These are phyloP conservation scores for Drosophila macrospina DNA, from an alignment of 2,888 invertebrate genomes.

Conservation along the genomic window DNA sequence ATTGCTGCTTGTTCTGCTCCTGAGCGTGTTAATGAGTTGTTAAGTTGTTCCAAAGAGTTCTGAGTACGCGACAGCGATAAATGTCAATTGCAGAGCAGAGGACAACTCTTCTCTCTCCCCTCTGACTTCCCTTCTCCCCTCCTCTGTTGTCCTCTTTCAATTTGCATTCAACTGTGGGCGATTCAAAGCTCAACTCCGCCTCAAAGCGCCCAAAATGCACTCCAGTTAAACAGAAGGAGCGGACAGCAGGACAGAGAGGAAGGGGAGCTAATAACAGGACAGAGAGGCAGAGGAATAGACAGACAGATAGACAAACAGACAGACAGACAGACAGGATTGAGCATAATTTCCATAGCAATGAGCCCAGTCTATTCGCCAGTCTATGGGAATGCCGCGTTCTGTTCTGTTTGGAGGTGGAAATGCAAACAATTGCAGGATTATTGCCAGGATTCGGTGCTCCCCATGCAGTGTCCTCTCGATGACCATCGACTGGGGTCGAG, in stretches of 20 bases:
- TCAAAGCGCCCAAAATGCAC: conserved; percentile 39
- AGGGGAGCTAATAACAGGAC: too few species aligned
- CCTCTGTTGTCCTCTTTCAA: neutral
- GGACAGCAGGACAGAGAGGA: neutral
- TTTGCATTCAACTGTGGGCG: conserved; percentile 20
- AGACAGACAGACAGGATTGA: conserved; percentile 18
- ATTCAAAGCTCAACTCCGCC: conserved; percentile 27
- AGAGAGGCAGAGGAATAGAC: too few species aligned
- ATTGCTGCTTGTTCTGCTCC: conserved; percentile 48
- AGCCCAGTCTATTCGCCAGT: conserved; percentile 15
- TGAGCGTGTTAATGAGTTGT: conserved; percentile 77
- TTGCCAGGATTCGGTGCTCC: conserved; percentile 19
- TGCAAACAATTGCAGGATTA: conserved; percentile 56
- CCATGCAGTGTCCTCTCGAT: conserved; percentile 16
- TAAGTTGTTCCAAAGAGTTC: conserved; percentile 63
- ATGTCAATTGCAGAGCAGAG: conserved; percentile 70
- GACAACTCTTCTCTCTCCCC: conserved; percentile 23
- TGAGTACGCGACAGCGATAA: conserved; percentile 66
- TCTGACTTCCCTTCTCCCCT: too few species aligned
- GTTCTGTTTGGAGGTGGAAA: conserved; percentile 10
- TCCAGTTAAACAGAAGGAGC: neutral
- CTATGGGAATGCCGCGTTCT: neutral
- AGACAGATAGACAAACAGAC: too few species aligned
- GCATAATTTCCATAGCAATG: conserved; percentile 38
- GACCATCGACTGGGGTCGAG: conserved; percentile 46